Evolutionary conservation across 2,797 vertebrate species (phyloP).

Genomic region (Pipistrellus nathusii): DNA sequence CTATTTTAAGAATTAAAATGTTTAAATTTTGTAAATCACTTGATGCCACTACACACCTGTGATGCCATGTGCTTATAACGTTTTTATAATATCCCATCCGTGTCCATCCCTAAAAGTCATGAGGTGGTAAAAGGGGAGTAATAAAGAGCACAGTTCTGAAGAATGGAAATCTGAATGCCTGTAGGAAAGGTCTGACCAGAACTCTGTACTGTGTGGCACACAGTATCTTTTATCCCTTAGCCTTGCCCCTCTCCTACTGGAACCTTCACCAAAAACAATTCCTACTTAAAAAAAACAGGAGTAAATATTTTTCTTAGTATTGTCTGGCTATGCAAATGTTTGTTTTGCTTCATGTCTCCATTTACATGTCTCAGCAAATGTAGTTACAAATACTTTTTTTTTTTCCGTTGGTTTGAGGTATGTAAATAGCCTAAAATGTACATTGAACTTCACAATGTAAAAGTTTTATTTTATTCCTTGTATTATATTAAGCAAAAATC

Average conservation of each 20-base stretch:
- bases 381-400: constrained; percentile 85
- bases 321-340: constrained; percentile 90
- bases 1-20: constrained; percentile 71
- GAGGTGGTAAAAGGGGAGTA: constrained; percentile 30
- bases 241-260: constrained; percentile 8
- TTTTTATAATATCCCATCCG: constrained; percentile 48
- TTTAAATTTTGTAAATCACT: constrained; percentile 69
- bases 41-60: neutral
- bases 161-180: neutral
- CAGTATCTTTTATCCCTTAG: constrained; percentile 81
- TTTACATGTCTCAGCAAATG: constrained; percentile 84
- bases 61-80: neutral
- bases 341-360: constrained; percentile 85
- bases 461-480: constrained; percentile 97
- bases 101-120: constrained; percentile 7
- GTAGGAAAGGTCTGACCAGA: constrained; percentile 58
- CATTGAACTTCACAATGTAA: constrained; percentile 96
- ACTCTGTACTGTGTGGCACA: constrained; percentile 48
- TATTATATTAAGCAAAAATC: constrained; percentile 96
- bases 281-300: constrained; percentile 77
- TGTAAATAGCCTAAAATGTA: constrained; percentile 99
- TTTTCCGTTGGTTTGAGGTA: constrained; percentile 87
- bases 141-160: constrained; percentile 38
- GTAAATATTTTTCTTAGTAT: constrained; percentile 79
- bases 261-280: constrained; percentile 79